Evolutionary conservation across 1,140 invertebrate genomes (phyloP), one percentile per base, ranked within the genome.

Genomic region (Penaeus indicus): DNA sequence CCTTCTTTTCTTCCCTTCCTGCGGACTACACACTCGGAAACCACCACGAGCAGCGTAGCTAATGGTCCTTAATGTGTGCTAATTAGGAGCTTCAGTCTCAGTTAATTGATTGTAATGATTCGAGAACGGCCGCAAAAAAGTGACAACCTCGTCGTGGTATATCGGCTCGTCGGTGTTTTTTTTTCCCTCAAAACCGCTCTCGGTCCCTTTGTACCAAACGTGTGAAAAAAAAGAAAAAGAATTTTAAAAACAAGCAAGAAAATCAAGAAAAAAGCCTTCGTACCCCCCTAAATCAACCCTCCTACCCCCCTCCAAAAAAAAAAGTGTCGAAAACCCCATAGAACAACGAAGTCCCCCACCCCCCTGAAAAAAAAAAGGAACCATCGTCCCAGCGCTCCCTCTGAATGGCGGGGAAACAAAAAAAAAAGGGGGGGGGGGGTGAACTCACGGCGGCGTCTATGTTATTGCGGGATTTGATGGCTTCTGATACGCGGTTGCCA

Each of bases 21-120:
- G 64, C n/a, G 32, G 61, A 77, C 84, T 85, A 32, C 69, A 54
- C 84, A 62, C 72, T 85, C 69, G 54, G 69, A 85, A 75, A 60
- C 60, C 47, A 78, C 84, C 84, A 62, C 84, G 69, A 85, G 42
- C 72, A 77, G 54, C 84, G 84, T 38, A 77, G 69, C 54, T 85
- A 78, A 85, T 78, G 84, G 27, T 60, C 47, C 61, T 78, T 85
- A 85, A 85, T 85, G 84, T 85, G 84, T 85, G 72, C 72, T 85
- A 85, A 85, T 85, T 62, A 78, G 60, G 27, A 85, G 84, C 61
- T 78, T 85, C 72, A 60, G 84, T 77, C 72, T 85, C 78, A 22
- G 69, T 54, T 85, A 85, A 85, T 85, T 85, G 84, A 85, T 85
- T 85, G 84, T 85, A 85, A 85, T 85, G 84, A 78, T 85, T 62